A percentile compares a stretch with the other conserved stretches of the same genome.
These are phyloP conservation scores for Gallinago undulata DNA, from an alignment of 2,113 vertebrate species.

Conservation along the genomic window DNA sequence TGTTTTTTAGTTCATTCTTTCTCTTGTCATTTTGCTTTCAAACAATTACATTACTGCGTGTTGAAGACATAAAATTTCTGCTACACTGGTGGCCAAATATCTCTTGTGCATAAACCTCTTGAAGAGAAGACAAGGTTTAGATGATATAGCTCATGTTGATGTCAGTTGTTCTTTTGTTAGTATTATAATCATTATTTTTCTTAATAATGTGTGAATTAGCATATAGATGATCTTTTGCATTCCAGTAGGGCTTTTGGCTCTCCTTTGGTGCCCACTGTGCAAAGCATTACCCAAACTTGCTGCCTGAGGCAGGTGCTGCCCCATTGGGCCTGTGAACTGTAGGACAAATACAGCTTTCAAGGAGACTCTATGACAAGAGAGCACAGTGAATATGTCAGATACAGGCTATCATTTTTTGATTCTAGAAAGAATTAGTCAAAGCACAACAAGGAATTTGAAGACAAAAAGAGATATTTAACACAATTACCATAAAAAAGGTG, in stretches of 20 bases:
- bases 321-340: not conserved
- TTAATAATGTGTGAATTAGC: not conserved
- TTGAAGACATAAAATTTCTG: not conserved
- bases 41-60: not conserved
- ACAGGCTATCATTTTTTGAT: not conserved
- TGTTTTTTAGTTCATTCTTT: not conserved
- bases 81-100: not conserved
- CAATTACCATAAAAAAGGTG: not conserved
- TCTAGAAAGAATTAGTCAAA: not conserved
- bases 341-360: not conserved
- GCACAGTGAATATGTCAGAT: not conserved
- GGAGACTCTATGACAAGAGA: not conserved
- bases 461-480: not conserved
- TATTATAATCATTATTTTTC: not conserved
- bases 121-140: not conserved
- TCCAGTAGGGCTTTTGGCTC: not conserved
- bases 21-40: not conserved
- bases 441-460: not conserved
- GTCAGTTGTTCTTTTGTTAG: not conserved
- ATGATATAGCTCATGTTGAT: not conserved
- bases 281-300: not conserved
- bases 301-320: not conserved
- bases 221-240: not conserved
- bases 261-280: not conserved
- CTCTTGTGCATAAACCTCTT: not conserved